Evolutionary conservation across 1,140 invertebrate genomes (phyloP), one percentile per base, ranked within the genome.

Genomic region (Magallana angulata): DNA sequence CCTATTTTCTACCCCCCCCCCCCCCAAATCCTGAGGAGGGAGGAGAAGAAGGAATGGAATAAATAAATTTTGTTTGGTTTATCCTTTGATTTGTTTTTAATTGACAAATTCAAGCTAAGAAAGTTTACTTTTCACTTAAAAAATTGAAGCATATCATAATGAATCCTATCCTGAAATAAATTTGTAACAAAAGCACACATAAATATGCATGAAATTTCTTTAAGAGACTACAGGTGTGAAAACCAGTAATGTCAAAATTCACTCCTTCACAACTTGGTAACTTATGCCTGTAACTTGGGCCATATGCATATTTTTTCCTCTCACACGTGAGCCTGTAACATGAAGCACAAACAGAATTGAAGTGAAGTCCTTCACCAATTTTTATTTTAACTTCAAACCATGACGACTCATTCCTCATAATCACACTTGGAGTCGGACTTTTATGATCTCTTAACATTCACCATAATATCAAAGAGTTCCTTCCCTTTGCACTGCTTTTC

Each of bases 381-480:
- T 71, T 71, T 76, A 18, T 48, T 48, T 11, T 71, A 11, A 24
- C 30, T 30, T 30, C 24, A 76, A 76, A 76, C 68, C 68, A 76
- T 7, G 68, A 36, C 68, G 30, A 76, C 24, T 24, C 68, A 76
- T 76, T 76, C 24, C 68, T 76, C 24, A 76, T 76, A 9, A 64
- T 64, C 11, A 64, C 60, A 64, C 60, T 64, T 16, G 60, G 60
- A 64, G 60, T n/a, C 14, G 12, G 60, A 64, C 60, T 64, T 64
- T 64, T 64, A 64, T 64, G 60, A 18, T 16, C 60, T 64, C 60
- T 64, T 64, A 64, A 64, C 24, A 76, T 76, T 76, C 68, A 76
- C 68, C 48, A 30, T 30, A 76, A 76, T 30, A 76, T 76, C 68
- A 76, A 76, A 76, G 24, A 30, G 11, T 76, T 76, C 8, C 30